Base-by-base conservation (phyloP, 2,113 vertebrate genomes). In the Euleptes europaea region DNA sequence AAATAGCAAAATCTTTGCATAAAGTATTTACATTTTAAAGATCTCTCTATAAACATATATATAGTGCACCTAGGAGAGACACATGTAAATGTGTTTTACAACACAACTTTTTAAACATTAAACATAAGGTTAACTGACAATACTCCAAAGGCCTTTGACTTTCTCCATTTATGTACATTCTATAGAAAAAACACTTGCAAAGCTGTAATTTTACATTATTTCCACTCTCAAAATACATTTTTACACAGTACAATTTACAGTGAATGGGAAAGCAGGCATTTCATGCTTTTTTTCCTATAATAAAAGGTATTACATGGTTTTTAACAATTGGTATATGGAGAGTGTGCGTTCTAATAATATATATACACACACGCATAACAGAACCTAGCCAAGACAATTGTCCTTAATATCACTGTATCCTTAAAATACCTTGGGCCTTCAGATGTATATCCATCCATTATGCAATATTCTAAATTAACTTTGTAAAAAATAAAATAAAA, bases 1-100 rank as follows among this genome's bases (percentile, higher is more conserved):
- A 97, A 97, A 97, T 96, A 96, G 92, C 91, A 95, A 96, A 96
- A 95, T 94, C 84, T 95, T 87, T 91, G 94, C 96, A 96, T 94
- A 94, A 95, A 96, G 94, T 96, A 97, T 97, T 95, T 96, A 97
- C 95, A 96, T 88, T 95, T 95, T 94, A 90, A 92, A 92, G 90
- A 89, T 92, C 93, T 93, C 92, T 90, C 93, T 95, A 96, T 94
- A 92, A 95, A 96, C 94, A 95, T 94, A 95, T 95, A 96, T 89
- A 96, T 94, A 95, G 91, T 96, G 87, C 79, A 95, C 90, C 91
- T 94, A 93, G 72, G 80, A 94, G 91, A 95, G 93, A 94, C 82
- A 93, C 89, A 82, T 80, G 71, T 88, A 94, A 94, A 87, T 80
- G 90, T 94, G 88, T 92, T 90, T 85, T 92, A 90, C 84, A 93